Conservation (phyloP, 2,113 vertebrate species). For the Aspidoscelis tigris region DNA sequence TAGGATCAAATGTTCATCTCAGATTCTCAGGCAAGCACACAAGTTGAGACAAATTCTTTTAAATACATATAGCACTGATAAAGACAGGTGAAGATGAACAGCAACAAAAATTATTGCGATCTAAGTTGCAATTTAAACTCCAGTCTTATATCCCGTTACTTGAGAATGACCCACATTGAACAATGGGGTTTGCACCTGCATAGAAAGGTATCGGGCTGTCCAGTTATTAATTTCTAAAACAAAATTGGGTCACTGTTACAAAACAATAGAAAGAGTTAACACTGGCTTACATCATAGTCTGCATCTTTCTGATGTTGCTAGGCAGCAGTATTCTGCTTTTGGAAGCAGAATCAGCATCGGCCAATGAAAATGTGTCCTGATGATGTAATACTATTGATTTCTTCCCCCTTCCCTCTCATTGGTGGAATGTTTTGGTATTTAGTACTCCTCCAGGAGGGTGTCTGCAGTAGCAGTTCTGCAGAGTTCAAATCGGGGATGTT, state of each 20-base stretch:
- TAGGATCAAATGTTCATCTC: not conserved
- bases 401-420: not conserved
- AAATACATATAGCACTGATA: too few relatives aligned
- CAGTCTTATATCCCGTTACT: too few relatives aligned
- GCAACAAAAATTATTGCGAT: too few relatives aligned
- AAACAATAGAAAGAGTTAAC: conserved; percentile 1
- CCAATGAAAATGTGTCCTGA: conserved; percentile 15
- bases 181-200: too few relatives aligned
- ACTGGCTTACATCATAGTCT: conserved; percentile 3
- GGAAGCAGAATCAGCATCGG: not conserved
- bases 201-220: too few relatives aligned
- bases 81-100: too few relatives aligned
- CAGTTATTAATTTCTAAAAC: not conserved
- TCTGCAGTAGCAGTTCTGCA: not conserved
- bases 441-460: not conserved
- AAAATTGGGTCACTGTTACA: conserved; percentile 26
- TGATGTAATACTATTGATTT: conserved; percentile 11
- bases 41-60: too few relatives aligned
- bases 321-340: conserved; percentile 2
- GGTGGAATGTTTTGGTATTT: not conserved
- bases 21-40: not conserved
- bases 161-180: too few relatives aligned
- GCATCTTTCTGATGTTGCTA: conserved; percentile 14
- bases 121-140: too few relatives aligned
- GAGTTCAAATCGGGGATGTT: not conserved